Conservation (phyloP, 2,888 invertebrate species). For the Aphidoletes aphidimyza region DNA sequence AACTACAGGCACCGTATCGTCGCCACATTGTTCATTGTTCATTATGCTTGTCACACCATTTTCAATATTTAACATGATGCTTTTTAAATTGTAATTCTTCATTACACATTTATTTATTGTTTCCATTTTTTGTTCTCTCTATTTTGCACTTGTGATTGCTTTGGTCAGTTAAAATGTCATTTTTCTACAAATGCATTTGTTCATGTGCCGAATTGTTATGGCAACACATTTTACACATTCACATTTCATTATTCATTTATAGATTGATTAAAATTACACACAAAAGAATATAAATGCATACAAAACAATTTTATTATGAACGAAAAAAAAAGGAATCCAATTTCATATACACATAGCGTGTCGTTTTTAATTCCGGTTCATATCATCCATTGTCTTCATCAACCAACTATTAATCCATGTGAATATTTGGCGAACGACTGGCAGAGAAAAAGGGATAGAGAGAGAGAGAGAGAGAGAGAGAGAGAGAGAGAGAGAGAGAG, state of each 20-base stretch:
- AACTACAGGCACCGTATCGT: no score
- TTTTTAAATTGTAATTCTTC: slow-evolving; percentile 22
- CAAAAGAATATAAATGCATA: slow-evolving; percentile 3
- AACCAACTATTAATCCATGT: background rate
- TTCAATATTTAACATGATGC: background rate
- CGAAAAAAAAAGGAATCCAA: background rate
- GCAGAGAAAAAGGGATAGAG: background rate
- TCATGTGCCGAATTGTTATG: background rate
- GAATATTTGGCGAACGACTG: background rate
- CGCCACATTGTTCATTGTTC: no score
- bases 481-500: no score
- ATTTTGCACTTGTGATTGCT: background rate
- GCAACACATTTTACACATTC: background rate
- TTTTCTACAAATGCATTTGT: background rate
- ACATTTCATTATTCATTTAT: slow-evolving; percentile 11
- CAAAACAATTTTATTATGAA: slow-evolving; percentile 21
- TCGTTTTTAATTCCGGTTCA: background rate
- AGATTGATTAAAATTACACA: background rate
- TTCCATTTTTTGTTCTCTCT: slow-evolving; percentile 5
- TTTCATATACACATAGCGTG: background rate
- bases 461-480: no score
- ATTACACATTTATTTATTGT: slow-evolving; percentile 17
- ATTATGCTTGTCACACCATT: no score
- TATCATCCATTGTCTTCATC: slow-evolving; percentile 29
- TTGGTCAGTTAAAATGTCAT: background rate